These are phyloP conservation scores for Notospermus geniculatus DNA, from an alignment of 1,140 invertebrate genomes.

Conservation along the genomic window DNA sequence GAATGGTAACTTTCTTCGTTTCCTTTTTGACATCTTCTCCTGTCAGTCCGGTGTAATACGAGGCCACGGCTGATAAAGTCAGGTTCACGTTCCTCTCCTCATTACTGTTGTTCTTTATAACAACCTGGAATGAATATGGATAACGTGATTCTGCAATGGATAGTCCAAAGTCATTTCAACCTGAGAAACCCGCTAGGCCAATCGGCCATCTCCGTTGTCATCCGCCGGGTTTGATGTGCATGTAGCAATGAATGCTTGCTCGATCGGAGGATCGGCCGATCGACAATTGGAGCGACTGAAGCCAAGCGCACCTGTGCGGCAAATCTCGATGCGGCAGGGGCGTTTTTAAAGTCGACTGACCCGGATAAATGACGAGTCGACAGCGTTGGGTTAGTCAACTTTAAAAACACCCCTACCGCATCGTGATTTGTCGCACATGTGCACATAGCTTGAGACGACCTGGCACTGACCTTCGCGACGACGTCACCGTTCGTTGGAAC, in stretches of 20 bases:
- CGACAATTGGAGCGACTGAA: too few relatives aligned
- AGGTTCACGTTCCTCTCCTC: slow-evolving; percentile 36
- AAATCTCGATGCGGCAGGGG: too few relatives aligned
- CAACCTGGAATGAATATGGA: slow-evolving; percentile 30
- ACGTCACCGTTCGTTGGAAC: too few relatives aligned
- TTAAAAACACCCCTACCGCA: too few relatives aligned
- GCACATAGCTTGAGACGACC: too few relatives aligned
- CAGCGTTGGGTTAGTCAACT: too few relatives aligned
- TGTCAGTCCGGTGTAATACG: slow-evolving; percentile 44
- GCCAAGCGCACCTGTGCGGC: too few relatives aligned
- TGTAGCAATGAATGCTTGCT: neutral
- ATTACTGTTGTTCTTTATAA: slow-evolving; percentile 31
- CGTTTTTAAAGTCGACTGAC: too few relatives aligned
- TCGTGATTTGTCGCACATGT: too few relatives aligned
- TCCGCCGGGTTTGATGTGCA: neutral
- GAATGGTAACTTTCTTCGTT: slow-evolving; percentile 26
- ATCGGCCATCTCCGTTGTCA: neutral
- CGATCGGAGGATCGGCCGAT: neutral
- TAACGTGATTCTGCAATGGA: slow-evolving; percentile 19
- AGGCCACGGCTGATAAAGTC: slow-evolving; percentile 30
- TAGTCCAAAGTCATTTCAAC: slow-evolving; percentile 33
- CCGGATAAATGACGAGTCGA: too few relatives aligned
- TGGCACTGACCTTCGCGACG: too few relatives aligned
- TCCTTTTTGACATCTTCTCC: slow-evolving; percentile 36
- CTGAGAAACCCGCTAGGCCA: too few relatives aligned